Base-by-base conservation (phyloP, 2,888 invertebrate genomes). In the Stenodema calcarata region DNA sequence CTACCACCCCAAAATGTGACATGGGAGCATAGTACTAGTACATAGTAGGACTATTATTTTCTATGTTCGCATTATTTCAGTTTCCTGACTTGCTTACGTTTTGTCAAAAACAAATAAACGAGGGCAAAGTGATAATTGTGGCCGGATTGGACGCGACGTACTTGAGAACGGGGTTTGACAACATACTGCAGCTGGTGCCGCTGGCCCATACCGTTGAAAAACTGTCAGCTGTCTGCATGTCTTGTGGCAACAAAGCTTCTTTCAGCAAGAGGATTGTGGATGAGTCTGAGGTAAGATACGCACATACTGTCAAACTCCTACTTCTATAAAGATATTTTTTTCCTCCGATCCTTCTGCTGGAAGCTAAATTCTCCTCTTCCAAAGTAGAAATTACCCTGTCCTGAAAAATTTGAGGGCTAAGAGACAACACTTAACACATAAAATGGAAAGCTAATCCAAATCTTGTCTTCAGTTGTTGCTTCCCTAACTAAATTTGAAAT, bases 111-210 rank as follows among this genome's bases (percentile, higher is more conserved):
- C 91, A 93, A 91, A 93, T 93, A 0, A 92, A 93, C 88, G 88
- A 88, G 70, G 93, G 93, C 0, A 93, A 93, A 90, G 92, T 92
- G n/a, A 92, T 94, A 0, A 92, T 93, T 54, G 92, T 94, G 2
- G 93, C 93, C 54, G 93, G 93, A 0, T 90, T 94, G 54, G 93
- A 93, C 90, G 93, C 92, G 16, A 93, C 93, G 4, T 94, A 92
- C 89, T 92, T 92, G 89, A 91, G 93, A 89, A 90, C 88, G 50
- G 90, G 90, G 7, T 91, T 91, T 89, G 90, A 92, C 23, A 90
- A 91, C 86, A 92, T 93, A 70, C 89, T 93, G 30, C 90, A 91
- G 54, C 89, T 93, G 75, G 92, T 93, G 11, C 93, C 93, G 7
- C 89, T 92, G 50, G 92, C 93, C 6, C 93, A 93, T 89, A 91